Conservation (phyloP, 2,113 vertebrate species). For the Notarius lentiginosus region DNA sequence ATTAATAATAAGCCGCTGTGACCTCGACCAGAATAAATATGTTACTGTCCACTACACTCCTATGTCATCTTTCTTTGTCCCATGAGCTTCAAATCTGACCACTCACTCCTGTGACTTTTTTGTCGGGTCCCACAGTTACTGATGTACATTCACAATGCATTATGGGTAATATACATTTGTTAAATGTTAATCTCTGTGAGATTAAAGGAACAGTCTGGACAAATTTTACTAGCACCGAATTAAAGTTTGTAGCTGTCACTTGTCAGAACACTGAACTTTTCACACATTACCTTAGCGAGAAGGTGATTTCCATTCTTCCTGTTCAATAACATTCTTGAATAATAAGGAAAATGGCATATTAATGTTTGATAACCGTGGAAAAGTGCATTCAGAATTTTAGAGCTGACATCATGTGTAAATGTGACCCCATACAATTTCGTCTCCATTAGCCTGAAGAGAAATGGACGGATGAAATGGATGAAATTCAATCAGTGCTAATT, state of each 20-base stretch:
- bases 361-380: neutral
- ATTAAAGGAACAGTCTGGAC: neutral
- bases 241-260: neutral
- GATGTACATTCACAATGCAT: neutral
- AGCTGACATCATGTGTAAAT: neutral
- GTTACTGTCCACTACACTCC: neutral
- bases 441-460: constrained; percentile 40
- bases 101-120: neutral
- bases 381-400: neutral
- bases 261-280: neutral
- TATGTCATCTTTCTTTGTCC: neutral
- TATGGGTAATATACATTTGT: neutral
- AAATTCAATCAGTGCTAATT: constrained; percentile 71
- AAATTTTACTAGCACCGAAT: neutral
- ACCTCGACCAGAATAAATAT: neutral
- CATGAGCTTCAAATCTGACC: neutral
- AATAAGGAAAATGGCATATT: neutral
- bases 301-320: neutral
- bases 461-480: constrained; percentile 50
- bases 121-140: neutral
- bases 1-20: neutral
- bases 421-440: neutral
- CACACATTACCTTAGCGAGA: neutral
- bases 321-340: neutral
- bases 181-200: neutral